Evolutionary conservation across 1,140 invertebrate species (phyloP).

Genomic region (Tetragonula clypearis): DNA sequence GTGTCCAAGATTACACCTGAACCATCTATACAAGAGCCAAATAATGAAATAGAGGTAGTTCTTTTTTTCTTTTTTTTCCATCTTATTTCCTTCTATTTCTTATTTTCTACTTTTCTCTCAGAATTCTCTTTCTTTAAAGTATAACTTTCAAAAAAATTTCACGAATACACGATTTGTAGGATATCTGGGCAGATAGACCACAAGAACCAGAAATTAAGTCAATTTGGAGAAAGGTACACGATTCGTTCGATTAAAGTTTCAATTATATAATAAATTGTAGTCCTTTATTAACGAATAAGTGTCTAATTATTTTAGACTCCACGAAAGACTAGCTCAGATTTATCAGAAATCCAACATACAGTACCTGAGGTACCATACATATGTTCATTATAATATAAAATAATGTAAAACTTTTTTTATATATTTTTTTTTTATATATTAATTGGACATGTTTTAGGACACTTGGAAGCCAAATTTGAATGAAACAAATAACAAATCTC

Average conservation of each 20-base stretch:
- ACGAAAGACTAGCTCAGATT: neutral
- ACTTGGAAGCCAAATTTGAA: slow-evolving; percentile 2
- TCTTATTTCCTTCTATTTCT: neutral
- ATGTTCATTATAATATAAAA: neutral
- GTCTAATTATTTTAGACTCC: slow-evolving; percentile 13
- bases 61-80: neutral
- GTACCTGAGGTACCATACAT: neutral
- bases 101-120: neutral
- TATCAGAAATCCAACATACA: neutral
- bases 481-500: neutral
- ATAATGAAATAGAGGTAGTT: slow-evolving; percentile 35
- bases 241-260: neutral
- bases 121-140: neutral
- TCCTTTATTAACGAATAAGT: neutral
- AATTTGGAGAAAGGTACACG: slow-evolving; percentile 28
- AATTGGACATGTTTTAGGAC: slow-evolving; percentile 21
- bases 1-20: neutral
- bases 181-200: slow-evolving; percentile 40
- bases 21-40: neutral
- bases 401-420: neutral
- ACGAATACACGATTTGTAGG: slow-evolving; percentile 12
- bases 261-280: neutral
- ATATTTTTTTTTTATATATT: no score
- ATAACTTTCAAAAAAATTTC: neutral
- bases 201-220: slow-evolving; percentile 31